Evolutionary conservation across 2,113 vertebrate species (phyloP).

Genomic region (Pseudorhombus dupliciocellatus): DNA sequence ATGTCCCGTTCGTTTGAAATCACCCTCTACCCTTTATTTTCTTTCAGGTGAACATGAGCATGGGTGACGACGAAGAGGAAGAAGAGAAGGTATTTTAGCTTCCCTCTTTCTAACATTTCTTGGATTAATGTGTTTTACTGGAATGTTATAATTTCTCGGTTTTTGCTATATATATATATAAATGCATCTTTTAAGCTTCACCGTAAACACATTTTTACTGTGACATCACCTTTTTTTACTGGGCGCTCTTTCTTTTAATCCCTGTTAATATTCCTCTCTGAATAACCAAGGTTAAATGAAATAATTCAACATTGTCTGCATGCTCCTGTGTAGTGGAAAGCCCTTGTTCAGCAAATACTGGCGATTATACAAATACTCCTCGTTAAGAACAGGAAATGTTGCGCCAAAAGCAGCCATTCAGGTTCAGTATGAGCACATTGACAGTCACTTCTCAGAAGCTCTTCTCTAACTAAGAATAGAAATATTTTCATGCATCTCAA

Average conservation of each 20-base stretch:
- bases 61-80: slow-evolving; percentile 92
- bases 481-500: slow-evolving; percentile 58
- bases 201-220: background rate
- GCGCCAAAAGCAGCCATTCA: background rate
- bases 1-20: slow-evolving; percentile 75
- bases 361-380: slow-evolving; percentile 4
- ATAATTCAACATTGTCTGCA: background rate
- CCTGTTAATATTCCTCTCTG: slow-evolving; percentile 1
- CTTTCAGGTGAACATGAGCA: slow-evolving; percentile 86
- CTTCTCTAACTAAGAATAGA: slow-evolving; percentile 39
- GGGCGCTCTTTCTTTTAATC: background rate
- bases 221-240: background rate
- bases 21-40: slow-evolving; percentile 78
- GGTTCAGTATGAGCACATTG: slow-evolving; percentile 18
- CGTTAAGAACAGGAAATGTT: slow-evolving; percentile 13
- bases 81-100: slow-evolving; percentile 91
- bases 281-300: slow-evolving; percentile 30
- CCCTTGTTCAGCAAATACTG: slow-evolving; percentile 11
- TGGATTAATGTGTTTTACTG: slow-evolving; percentile 58
- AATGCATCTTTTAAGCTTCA: slow-evolving; percentile 18
- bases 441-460: slow-evolving; percentile 36
- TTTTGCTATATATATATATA: slow-evolving; percentile 11
- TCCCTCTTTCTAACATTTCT: slow-evolving; percentile 50
- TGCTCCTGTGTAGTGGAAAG: slow-evolving; percentile 5
- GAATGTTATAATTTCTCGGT: background rate